Base-by-base conservation (phyloP, 1,140 invertebrate species). In the Lycorma delicatula region DNA sequence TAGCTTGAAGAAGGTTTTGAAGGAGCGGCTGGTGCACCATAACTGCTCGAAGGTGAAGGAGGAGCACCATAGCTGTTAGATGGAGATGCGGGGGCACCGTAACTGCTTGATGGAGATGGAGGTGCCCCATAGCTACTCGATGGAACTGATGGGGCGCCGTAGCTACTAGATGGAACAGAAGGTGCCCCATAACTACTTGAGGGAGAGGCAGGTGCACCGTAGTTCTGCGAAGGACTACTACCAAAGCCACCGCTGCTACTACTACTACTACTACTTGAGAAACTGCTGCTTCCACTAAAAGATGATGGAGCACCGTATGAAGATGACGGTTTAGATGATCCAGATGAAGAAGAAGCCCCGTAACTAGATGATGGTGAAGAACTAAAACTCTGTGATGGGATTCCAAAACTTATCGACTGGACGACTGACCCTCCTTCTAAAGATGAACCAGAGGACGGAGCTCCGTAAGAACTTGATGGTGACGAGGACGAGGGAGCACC, bases 161-260 rank as follows among this genome's bases (percentile, higher is more conserved):
- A 61, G 16, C 48, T 49, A n/a, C 20, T 34, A 12, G 63, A 60
- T 26, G 58, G 60, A 36, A 29, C 28, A 3, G 54, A 34, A 44
- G 60, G 62, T 3, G 62, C 57, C 5, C 62, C 62, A 50, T 64
- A 64, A 29, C 50, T 47, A 20, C 22, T 18, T 18, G 46, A 54
- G 29, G 51, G 28, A 48, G 25, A 23, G n/a, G 56, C 31, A 20
- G 60, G 60, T 26, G 51, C 26, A 7, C 47, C 36, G 28, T 59
- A 58, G 18, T 22, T 22, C 3, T 22, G 9, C 1, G 44, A 36
- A 7, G 53, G 56, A 12, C 47, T 12, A 4, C 31, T 27, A n/a
- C 31, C 20, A 18, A 51, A 44, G 2, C 50, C 41, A 11, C 41
- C 38, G 23, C 46, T 46, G 26, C 12, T 44, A 2, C 26, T 27